phyloP scores from a whole-genome alignment of 2,113 vertebrate genomes.

The Equus przewalskii region DNA sequence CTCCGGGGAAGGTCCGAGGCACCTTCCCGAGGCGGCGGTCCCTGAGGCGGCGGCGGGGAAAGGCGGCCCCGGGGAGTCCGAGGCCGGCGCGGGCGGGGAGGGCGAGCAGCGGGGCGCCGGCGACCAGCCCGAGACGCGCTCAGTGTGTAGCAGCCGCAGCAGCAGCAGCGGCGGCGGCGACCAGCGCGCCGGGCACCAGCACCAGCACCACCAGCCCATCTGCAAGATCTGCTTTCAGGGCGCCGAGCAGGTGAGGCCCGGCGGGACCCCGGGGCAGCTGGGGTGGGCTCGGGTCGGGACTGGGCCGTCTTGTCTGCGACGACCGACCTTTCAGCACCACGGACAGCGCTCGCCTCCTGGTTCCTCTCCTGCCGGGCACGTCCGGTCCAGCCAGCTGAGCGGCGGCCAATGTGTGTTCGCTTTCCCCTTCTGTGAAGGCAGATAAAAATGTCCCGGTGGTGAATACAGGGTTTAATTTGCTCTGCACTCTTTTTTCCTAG shows the following conservation, averaged over 20 bases:
- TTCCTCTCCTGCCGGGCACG: accelerated
- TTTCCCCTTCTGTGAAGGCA: not conserved
- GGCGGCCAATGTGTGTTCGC: accelerated
- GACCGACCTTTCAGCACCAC: slow-evolving; percentile 82
- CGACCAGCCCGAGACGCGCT: slow-evolving; percentile 84
- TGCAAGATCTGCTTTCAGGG: slow-evolving; percentile 98
- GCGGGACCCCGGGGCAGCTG: not conserved
- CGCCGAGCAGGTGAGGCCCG: slow-evolving; percentile 92
- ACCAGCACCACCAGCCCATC: slow-evolving; percentile 92
- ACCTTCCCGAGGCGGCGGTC: slow-evolving; percentile 25
- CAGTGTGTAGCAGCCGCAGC: slow-evolving; percentile 90
- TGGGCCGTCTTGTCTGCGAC: accelerated
- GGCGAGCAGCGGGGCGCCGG: slow-evolving; percentile 61
- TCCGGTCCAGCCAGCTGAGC: accelerated
- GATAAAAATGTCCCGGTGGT: not conserved
- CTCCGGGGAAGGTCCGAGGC: slow-evolving; percentile 64
- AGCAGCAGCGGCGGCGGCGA: slow-evolving; percentile 90
- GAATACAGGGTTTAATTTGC: not conserved
- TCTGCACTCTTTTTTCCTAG: not conserved
- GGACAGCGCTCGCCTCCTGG: slow-evolving; percentile 77
- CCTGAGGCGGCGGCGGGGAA: slow-evolving; percentile 11
- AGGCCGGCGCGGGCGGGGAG: slow-evolving; percentile 64
- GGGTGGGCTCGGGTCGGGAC: accelerated
- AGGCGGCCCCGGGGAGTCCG: slow-evolving; percentile 49
- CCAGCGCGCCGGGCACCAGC: slow-evolving; percentile 88